These are phyloP conservation scores for Stenchaetothrips biformis DNA, from an alignment of 2,888 invertebrate genomes.

Conservation along the genomic window DNA sequence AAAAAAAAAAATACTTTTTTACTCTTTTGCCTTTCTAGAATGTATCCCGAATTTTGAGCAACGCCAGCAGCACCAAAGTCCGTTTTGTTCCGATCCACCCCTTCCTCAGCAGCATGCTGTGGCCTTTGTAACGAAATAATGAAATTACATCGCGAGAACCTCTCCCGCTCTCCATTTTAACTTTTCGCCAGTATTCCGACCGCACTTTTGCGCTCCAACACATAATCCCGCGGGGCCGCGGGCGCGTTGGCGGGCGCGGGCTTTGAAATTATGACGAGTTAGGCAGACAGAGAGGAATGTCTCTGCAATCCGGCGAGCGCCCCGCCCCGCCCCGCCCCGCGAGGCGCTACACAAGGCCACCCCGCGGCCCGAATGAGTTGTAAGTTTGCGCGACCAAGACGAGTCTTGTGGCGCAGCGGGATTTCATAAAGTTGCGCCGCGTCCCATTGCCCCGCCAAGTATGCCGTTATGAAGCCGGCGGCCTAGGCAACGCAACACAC, in stretches of 20 bases:
- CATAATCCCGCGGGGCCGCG: background rate
- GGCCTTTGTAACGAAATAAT: too few species aligned
- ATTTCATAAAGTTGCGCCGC: conserved; percentile 2
- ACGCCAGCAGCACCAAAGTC: too few species aligned
- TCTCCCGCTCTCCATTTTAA: background rate
- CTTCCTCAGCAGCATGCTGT: too few species aligned
- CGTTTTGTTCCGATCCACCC: too few species aligned
- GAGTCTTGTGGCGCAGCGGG: background rate
- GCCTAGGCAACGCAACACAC: too few species aligned
- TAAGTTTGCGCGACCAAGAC: background rate
- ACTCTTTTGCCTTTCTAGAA: too few species aligned
- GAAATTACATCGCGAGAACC: too few species aligned
- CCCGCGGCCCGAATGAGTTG: background rate
- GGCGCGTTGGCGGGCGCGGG: background rate
- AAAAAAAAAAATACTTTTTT: too few species aligned
- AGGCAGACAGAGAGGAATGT: conserved; percentile 3
- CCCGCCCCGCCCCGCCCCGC: too few species aligned
- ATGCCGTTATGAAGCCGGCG: background rate
- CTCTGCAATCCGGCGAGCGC: conserved; percentile 2
- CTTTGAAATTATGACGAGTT: background rate
- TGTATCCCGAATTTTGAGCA: too few species aligned
- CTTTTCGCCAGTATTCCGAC: background rate
- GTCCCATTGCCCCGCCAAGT: background rate
- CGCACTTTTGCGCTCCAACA: background rate
- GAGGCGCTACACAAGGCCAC: too few species aligned